These are phyloP conservation scores for Rhodeus uyekii DNA, from an alignment of 2,797 vertebrate genomes.

Conservation along the genomic window DNA sequence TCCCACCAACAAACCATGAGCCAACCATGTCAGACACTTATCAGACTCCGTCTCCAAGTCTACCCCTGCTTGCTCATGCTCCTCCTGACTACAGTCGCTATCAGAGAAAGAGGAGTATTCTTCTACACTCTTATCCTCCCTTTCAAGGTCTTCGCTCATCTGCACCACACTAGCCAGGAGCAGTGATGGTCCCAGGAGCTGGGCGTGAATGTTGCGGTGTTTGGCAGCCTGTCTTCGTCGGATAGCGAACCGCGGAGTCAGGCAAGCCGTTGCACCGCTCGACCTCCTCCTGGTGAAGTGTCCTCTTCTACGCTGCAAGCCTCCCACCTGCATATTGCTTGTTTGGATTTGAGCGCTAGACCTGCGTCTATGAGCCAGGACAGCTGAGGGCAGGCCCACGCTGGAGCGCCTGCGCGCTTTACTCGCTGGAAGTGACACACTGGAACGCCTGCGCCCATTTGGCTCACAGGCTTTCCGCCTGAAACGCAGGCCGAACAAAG, in stretches of 20 bases:
- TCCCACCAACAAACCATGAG: constrained; percentile 26
- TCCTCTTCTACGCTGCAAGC: constrained; percentile 21
- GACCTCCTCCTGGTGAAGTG: constrained; percentile 65
- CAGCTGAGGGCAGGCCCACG: constrained; percentile 78
- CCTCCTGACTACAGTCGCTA: constrained; percentile 48
- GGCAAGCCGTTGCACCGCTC: constrained; percentile 68
- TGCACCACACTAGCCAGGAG: constrained; percentile 79
- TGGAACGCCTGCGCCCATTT: constrained; percentile 51
- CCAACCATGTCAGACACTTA: constrained; percentile 32
- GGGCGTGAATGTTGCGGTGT: constrained; percentile 66
- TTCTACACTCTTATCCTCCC: constrained; percentile 26
- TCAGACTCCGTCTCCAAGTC: constrained; percentile 8
- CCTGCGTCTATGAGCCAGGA: constrained; percentile 71
- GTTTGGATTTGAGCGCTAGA: constrained; percentile 68
- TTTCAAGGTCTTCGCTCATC: constrained; percentile 61
- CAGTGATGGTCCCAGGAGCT: constrained; percentile 77
- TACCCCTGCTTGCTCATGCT: constrained; percentile 22
- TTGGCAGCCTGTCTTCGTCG: constrained; percentile 57
- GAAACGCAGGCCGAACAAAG: constrained; percentile 87
- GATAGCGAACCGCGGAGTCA: constrained; percentile 76
- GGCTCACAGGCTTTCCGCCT: constrained; percentile 65
- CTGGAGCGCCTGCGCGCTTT: constrained; percentile 87
- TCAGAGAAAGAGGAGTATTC: constrained; percentile 35
- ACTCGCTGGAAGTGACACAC: constrained; percentile 74
- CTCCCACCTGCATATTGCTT: constrained; percentile 38